phyloP scores from a whole-genome alignment of 2,797 vertebrate genomes.

The Catamblyrhynchus diadema region DNA sequence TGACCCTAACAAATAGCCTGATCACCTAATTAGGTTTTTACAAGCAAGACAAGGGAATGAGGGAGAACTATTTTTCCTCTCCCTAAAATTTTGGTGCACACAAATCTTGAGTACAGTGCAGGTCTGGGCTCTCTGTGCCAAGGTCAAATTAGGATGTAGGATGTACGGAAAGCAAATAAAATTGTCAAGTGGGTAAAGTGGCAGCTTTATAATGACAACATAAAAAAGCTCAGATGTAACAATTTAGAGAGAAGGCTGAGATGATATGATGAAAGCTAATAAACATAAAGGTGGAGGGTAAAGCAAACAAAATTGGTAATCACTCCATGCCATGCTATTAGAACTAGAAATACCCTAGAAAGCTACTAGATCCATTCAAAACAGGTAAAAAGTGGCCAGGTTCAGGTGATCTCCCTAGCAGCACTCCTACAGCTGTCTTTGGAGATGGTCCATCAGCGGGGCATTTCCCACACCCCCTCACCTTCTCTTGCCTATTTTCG shows the following conservation, averaged over 20 bases:
- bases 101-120: not conserved
- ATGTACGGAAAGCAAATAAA: not conserved
- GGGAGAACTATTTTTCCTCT: not conserved
- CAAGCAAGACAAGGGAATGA: not conserved
- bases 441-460: not conserved
- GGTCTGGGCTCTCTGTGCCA: not conserved
- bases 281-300: not conserved
- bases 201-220: not conserved
- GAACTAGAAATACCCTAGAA: not conserved
- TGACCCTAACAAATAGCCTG: not conserved
- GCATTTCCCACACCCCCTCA: accelerated
- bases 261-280: accelerated
- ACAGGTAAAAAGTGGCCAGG: not conserved
- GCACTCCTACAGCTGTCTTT: not conserved
- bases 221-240: not conserved
- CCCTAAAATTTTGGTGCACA: not conserved
- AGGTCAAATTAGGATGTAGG: not conserved
- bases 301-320: not conserved
- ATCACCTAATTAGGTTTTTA: not conserved
- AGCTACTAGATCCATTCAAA: not conserved
- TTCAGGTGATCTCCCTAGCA: not conserved
- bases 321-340: not conserved
- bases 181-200: not conserved
- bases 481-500: not conserved
- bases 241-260: not conserved